phyloP scores from a whole-genome alignment of 2,113 vertebrate genomes.

The Etia nguti region DNA sequence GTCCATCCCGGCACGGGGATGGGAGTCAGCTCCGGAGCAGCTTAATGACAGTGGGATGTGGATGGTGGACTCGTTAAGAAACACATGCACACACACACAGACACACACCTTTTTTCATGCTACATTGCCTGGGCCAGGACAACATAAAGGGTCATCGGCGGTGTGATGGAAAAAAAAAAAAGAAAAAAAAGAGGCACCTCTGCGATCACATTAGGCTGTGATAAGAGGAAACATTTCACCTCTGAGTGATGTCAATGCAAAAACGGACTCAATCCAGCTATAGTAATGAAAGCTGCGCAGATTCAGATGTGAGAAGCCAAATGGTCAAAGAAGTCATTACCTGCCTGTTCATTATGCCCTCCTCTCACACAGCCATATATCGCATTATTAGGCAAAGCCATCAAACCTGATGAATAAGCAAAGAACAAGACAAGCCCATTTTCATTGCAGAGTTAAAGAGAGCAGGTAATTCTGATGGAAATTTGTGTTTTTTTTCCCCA shows the following conservation, averaged over 20 bases:
- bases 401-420: constrained; percentile 54
- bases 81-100: not conserved
- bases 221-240: constrained; percentile 51
- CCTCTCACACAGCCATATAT: not conserved
- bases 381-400: constrained; percentile 49
- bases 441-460: constrained; percentile 11
- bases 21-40: constrained; percentile 60
- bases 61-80: constrained; percentile 60
- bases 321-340: constrained; percentile 63
- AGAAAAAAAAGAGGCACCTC: constrained; percentile 38
- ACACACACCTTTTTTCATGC: constrained; percentile 67
- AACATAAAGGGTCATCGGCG: constrained; percentile 66
- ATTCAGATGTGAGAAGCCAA: constrained; percentile 49
- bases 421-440: constrained; percentile 15
- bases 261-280: constrained; percentile 46
- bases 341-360: constrained; percentile 49
- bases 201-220: constrained; percentile 44
- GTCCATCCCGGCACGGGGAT: constrained; percentile 51
- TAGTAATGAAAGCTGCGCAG: constrained; percentile 48
- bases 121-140: constrained; percentile 71
- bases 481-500: not conserved
- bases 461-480: constrained; percentile 20
- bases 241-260: constrained; percentile 56
- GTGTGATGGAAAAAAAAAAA: constrained; percentile 26
- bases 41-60: constrained; percentile 76